Percentiles rank a stretch among this genome's conserved stretches.
Conservation (phyloP, 2,888 invertebrate genomes). For the Drosophila longiperda region DNA sequence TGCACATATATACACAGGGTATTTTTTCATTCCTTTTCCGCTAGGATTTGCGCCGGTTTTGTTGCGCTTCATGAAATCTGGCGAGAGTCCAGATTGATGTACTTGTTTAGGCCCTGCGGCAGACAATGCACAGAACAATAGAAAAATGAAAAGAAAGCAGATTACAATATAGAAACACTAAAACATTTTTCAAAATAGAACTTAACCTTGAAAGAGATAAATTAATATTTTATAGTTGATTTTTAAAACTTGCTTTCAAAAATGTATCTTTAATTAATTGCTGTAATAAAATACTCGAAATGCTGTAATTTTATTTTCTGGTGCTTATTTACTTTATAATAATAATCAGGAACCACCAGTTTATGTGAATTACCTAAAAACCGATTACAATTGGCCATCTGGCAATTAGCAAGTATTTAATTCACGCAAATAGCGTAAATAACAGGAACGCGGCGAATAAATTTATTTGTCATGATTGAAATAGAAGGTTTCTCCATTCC, state of each 20-base stretch:
- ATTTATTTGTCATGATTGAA: slow-evolving; percentile 57
- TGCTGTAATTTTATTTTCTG: background rate
- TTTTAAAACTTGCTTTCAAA: background rate
- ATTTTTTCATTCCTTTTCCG: slow-evolving; percentile 1
- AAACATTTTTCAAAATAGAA: slow-evolving; percentile 32
- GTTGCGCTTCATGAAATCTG: slow-evolving; percentile 44
- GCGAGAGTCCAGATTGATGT: slow-evolving; percentile 54
- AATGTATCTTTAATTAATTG: background rate
- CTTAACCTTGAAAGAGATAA: slow-evolving; percentile 7
- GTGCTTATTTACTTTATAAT: background rate
- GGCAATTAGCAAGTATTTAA: slow-evolving; percentile 52
- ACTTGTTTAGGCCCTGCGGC: slow-evolving; percentile 38
- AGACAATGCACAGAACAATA: slow-evolving; percentile 37
- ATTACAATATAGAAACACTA: slow-evolving; percentile 16
- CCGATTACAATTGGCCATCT: slow-evolving; percentile 38
- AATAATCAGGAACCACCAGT: background rate
- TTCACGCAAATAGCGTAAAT: slow-evolving; percentile 52
- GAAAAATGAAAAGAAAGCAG: slow-evolving; percentile 24
- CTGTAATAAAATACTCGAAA: background rate
- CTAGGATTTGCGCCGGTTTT: background rate
- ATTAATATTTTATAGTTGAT: background rate
- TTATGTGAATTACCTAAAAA: slow-evolving; percentile 12
- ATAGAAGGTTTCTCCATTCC: slow-evolving; percentile 27
- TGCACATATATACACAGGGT: slow-evolving; percentile 17
- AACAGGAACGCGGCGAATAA: slow-evolving; percentile 42